phyloP scores from a whole-genome alignment of 2,113 vertebrate genomes.

The Heterotis niloticus region DNA sequence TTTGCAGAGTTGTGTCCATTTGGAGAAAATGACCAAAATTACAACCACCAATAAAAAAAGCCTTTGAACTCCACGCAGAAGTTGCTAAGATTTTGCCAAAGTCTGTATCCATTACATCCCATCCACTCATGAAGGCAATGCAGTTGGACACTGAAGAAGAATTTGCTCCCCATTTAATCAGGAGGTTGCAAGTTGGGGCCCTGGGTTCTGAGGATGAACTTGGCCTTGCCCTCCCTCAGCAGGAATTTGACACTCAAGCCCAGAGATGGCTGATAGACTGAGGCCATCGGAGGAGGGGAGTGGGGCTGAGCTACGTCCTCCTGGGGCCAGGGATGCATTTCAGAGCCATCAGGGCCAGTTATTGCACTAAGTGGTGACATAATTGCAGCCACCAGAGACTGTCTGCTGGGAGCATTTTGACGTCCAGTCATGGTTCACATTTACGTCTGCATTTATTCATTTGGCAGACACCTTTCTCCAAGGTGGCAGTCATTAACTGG shows the following conservation, averaged over 20 bases:
- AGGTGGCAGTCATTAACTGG: no score
- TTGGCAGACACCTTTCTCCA: no score
- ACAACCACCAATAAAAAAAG: background rate
- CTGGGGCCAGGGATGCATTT: slow-evolving; percentile 86
- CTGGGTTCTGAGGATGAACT: slow-evolving; percentile 77
- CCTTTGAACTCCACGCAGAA: background rate
- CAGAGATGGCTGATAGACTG: slow-evolving; percentile 67
- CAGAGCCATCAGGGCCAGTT: slow-evolving; percentile 87
- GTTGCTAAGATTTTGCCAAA: background rate
- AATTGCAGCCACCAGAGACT: slow-evolving; percentile 69
- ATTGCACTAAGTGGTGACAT: slow-evolving; percentile 92
- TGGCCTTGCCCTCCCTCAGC: slow-evolving; percentile 86
- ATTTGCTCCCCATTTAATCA: slow-evolving; percentile 3
- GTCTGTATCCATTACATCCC: background rate
- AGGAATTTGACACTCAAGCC: slow-evolving; percentile 76
- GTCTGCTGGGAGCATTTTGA: slow-evolving; percentile 60
- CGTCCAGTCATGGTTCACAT: no score
- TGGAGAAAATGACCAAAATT: background rate
- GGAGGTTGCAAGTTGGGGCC: slow-evolving; percentile 8
- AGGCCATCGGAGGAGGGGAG: background rate
- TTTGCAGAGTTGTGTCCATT: background rate
- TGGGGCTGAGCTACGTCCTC: slow-evolving; percentile 58
- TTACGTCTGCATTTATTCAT: no score
- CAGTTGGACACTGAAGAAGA: slow-evolving; percentile 1
- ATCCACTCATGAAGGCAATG: slow-evolving; percentile 2